Base-by-base conservation (phyloP, 2,888 invertebrate species). In the Temnothorax rugatulus region DNA sequence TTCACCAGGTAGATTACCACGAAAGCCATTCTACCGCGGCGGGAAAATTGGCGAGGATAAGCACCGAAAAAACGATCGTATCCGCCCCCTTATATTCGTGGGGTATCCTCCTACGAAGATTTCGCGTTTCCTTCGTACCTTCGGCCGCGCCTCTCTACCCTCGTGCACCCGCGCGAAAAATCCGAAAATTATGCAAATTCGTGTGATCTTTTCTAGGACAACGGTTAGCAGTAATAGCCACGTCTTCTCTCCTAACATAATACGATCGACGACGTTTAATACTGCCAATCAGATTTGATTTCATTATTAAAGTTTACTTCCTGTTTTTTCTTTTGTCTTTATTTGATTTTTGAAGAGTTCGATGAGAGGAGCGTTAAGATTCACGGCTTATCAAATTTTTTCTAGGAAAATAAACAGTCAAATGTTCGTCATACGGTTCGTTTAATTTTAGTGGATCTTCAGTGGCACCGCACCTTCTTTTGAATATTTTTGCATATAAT, bases 1-100 rank as follows among this genome's bases (percentile, higher is more conserved):
- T 95, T 96, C 95, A 92, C 91, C 95, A 92, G 96, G 96, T 94
- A 94, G 92, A 92, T 88, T 89, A 84, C 77, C 84, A 91, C 84
- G 90, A 88, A 68, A 68, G 86, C 84, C 89, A 86, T 79, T 81
- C 83, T 83, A 86, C 77, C 82, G 64, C 81, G 77, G 41, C 77
- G 68, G 79, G 18, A 84, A 68, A 83, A 83, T 84, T 61, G 59
- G 64, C 66, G 29, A 59, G 76, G 82, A 87, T 68, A 68, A 86
- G 71, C 81, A 59, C 82, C 73, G 79, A 38, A 68, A n/a, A 82
- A 82, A 81, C 54, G 83, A 86, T 73, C 83, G 54, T 44, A 47
- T 63, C 63, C 68, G 68, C 59, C 61, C 57, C 41, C 63, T 76
- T 63, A 21, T 15, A 34, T 66, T 77, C 50, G 75, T 77, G 75